Percentiles rank a stretch among this genome's conserved stretches.
These are phyloP conservation scores for Labeo catla DNA, from an alignment of 2,113 vertebrate species.

Conservation along the genomic window DNA sequence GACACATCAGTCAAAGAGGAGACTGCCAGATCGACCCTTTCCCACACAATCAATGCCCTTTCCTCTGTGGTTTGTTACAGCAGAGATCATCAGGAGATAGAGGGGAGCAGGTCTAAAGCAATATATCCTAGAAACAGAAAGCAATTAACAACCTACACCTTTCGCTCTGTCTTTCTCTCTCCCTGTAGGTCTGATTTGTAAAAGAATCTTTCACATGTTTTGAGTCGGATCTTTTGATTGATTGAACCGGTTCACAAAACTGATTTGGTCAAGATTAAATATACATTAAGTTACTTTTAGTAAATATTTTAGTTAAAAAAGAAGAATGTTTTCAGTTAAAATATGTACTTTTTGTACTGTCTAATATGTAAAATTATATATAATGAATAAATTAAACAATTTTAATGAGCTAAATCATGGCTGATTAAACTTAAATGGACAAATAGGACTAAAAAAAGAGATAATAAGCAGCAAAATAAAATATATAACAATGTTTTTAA, in stretches of 20 bases:
- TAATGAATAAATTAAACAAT: background rate
- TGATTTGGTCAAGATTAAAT: background rate
- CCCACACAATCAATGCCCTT: conserved; percentile 74
- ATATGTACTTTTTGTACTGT: background rate
- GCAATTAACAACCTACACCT: conserved; percentile 45
- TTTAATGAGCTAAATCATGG: background rate
- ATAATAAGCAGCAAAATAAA: background rate
- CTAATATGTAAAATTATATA: background rate
- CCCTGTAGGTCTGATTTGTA: background rate
- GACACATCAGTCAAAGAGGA: conserved; percentile 74
- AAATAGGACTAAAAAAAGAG: background rate
- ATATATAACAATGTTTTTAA: background rate
- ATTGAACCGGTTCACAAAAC: background rate
- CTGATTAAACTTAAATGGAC: background rate
- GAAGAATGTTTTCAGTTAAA: background rate
- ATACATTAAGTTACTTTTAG: background rate
- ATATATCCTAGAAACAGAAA: conserved; percentile 5
- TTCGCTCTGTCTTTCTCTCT: background rate
- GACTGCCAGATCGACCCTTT: conserved; percentile 72
- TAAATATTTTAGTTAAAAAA: background rate
- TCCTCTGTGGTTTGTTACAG: conserved; percentile 67
- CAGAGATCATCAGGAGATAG: conserved; percentile 74
- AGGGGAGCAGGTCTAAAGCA: conserved; percentile 45
- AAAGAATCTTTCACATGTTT: background rate
- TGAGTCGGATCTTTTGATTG: background rate